These are phyloP conservation scores for Ochotona princeps DNA, from an alignment of 2,113 vertebrate species.

Conservation along the genomic window DNA sequence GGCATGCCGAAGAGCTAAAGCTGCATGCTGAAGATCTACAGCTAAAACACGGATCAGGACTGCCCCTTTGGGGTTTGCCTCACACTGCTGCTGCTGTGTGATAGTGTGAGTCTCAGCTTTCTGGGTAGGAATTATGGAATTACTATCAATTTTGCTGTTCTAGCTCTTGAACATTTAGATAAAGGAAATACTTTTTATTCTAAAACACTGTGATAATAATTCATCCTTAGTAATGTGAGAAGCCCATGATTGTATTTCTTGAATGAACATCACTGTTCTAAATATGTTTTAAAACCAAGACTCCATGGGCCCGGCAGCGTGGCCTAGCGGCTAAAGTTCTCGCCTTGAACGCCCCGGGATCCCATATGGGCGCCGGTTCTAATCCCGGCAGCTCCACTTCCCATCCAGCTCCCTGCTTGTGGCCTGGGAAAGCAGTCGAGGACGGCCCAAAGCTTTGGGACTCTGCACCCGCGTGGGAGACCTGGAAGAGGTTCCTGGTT, in stretches of 20 bases:
- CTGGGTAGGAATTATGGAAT: not conserved
- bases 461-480: too few relatives aligned
- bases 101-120: not conserved
- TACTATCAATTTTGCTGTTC: not conserved
- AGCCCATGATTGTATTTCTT: constrained; percentile 12
- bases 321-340: too few relatives aligned
- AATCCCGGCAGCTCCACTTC: too few relatives aligned
- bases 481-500: too few relatives aligned
- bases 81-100: not conserved
- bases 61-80: not conserved
- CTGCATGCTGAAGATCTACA: not conserved
- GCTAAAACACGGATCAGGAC: not conserved
- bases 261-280: not conserved
- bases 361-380: too few relatives aligned
- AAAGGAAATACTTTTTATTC: constrained; percentile 36
- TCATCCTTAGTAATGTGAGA: not conserved
- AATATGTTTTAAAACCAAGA: constrained; percentile 33
- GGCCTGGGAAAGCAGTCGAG: too few relatives aligned
- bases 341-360: too few relatives aligned
- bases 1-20: constrained; percentile 5
- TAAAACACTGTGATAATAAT: not conserved
- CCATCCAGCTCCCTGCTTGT: too few relatives aligned
- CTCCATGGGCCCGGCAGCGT: too few relatives aligned
- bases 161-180: not conserved
- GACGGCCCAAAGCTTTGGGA: too few relatives aligned